Base-by-base conservation (phyloP, 2,888 invertebrate genomes). In the Drosophila rellima region DNA sequence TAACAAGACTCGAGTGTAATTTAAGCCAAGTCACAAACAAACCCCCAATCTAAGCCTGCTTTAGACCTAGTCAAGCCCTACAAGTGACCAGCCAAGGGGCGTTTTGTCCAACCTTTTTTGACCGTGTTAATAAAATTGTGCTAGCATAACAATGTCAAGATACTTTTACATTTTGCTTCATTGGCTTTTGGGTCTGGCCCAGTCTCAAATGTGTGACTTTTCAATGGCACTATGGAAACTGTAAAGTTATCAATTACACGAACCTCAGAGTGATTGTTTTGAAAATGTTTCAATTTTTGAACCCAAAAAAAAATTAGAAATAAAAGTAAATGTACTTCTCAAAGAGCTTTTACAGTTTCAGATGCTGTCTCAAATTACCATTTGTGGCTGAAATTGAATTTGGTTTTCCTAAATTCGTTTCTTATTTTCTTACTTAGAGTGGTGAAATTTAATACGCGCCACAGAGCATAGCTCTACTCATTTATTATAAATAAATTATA, bases 241-340 rank as follows among this genome's bases (percentile, higher is more conserved):
- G 65, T 67, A 60, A 88, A 79, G 77, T 88, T 82, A 81, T 82
- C 88, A 84, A 81, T 82, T 84, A 88, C 79, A 63, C 37, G 39
- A 56, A 37, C 29, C 55, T 59, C 17, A 29, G 39, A 54, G 26
- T 63, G 44, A 50, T 65, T 69, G 65, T 63, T 44, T 59, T 44
- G 20, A 18, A 52, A 40, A 31, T 57, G 31, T 39, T 42, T 18
- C 52, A 18, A 29, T 35, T 4, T 29, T n/a, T 20, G 6, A 20
- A 29, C 61, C 33, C 35, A 26, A 55, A 26, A 56, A 50, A 29
- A 20, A 33, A 0, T 26, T 13, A n/a, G n/a, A 17, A 37, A n/a
- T 45, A 6, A 51, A 13, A 40, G n/a, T 17, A 17, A n/a, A n/a
- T 61, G 17, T 40, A 40, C 6, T 18, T 11, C 17, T 10, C 26